Conservation (phyloP, 1,140 invertebrate species). For the Pseudomyrmex gracilis region DNA sequence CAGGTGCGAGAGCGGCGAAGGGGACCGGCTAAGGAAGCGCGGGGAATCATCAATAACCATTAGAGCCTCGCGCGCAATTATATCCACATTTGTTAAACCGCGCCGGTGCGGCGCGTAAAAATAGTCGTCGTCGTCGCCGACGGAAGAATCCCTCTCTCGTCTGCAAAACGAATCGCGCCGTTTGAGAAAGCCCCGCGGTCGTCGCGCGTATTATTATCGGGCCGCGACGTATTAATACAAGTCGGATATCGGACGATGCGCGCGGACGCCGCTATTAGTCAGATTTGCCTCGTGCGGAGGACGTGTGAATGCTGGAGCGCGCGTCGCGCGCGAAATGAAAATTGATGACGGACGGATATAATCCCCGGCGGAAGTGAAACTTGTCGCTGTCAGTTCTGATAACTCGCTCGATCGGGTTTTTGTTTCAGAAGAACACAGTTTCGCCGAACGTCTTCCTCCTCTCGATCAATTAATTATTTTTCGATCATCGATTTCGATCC, state of each 20-base stretch:
- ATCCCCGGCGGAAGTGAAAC: constrained; percentile 69
- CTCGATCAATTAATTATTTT: constrained; percentile 27
- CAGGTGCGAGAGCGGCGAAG: constrained; percentile 12
- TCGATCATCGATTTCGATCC: constrained; percentile 10
- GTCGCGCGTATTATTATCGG: constrained; percentile 49
- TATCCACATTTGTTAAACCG: constrained; percentile 80
- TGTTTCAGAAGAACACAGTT: too few species aligned
- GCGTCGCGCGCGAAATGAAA: constrained; percentile 74
- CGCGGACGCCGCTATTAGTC: constrained; percentile 55
- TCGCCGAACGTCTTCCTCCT: not conserved
- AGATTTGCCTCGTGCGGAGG: constrained; percentile 56
- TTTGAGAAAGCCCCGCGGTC: not conserved
- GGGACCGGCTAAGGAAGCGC: constrained; percentile 37
- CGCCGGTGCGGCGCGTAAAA: not conserved
- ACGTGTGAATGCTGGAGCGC: constrained; percentile 61
- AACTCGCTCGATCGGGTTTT: not conserved
- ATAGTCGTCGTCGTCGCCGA: constrained; percentile 12
- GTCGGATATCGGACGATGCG: constrained; percentile 61
- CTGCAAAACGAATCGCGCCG: not conserved
- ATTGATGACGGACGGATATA: constrained; percentile 76
- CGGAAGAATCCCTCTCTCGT: not conserved
- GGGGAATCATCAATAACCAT: constrained; percentile 83
- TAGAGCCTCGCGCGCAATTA: constrained; percentile 82
- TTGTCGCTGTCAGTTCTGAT: constrained; percentile 42
- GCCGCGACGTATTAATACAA: constrained; percentile 68